Evolutionary conservation across 1,140 invertebrate genomes (phyloP).

Genomic region (Aphelenchoides avenae): DNA sequence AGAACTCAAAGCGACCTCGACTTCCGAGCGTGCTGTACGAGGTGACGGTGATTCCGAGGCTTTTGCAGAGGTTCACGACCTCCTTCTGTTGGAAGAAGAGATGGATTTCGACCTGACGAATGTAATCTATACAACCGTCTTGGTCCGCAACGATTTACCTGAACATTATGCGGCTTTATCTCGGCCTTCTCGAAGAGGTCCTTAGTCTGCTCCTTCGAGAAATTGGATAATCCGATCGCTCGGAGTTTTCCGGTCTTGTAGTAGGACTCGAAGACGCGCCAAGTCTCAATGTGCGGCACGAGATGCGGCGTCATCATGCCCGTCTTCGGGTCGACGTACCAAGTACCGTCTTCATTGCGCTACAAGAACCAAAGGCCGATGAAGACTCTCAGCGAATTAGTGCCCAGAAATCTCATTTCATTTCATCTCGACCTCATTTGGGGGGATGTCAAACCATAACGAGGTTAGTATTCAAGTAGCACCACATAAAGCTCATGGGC

Average conservation of each 20-base stretch:
- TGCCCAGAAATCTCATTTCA: constrained; percentile 5
- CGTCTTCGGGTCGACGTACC: constrained; percentile 3
- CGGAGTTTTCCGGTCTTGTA: constrained; percentile 58
- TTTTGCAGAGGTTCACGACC: constrained; percentile 50
- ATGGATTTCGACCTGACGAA: constrained; percentile 52
- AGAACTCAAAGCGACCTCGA: constrained; percentile 1
- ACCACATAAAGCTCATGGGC: no score
- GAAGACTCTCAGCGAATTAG: background rate
- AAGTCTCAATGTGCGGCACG: constrained; percentile 35
- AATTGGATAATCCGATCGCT: constrained; percentile 62
- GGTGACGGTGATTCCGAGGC: constrained; percentile 19
- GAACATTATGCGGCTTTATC: constrained; percentile 25
- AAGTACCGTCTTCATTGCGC: constrained; percentile 9
- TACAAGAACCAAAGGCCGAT: constrained; percentile 13
- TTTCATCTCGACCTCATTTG: constrained; percentile 17
- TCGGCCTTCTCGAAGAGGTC: constrained; percentile 20
- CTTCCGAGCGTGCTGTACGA: constrained; percentile 15
- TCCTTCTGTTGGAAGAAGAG: constrained; percentile 51
- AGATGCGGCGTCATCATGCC: constrained; percentile 22
- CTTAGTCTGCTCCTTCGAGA: constrained; percentile 54
- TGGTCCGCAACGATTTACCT: constrained; percentile 2
- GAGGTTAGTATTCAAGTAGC: no score
- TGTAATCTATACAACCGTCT: background rate
- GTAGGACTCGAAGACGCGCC: constrained; percentile 56
- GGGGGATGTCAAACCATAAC: no score